phyloP scores from a whole-genome alignment of 2,113 vertebrate genomes.

The Petrocephalus zakoni region DNA sequence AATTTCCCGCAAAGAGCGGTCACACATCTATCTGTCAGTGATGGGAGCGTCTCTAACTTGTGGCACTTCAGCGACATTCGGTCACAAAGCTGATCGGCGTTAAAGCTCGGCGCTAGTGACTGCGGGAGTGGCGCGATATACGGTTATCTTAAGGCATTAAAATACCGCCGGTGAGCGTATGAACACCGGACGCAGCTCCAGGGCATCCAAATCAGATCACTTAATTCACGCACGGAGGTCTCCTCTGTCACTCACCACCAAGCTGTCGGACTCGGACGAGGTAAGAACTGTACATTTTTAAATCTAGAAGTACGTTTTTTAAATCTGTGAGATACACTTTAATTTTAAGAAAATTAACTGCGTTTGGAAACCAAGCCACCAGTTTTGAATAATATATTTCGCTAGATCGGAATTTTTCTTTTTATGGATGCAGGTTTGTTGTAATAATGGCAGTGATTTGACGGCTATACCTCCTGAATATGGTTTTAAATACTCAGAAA shows the following conservation, averaged over 20 bases:
- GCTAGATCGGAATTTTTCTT: not conserved
- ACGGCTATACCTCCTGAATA: not conserved
- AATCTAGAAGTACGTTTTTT: not conserved
- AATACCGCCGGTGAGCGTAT: not conserved
- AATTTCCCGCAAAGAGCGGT: not conserved
- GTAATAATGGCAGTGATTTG: not conserved
- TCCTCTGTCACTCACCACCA: constrained; percentile 15
- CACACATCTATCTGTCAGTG: not conserved
- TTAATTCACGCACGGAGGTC: not conserved
- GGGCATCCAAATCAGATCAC: not conserved
- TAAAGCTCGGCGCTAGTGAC: not conserved
- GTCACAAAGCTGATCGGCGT: not conserved
- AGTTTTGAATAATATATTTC: not conserved
- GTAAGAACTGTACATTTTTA: constrained; percentile 8
- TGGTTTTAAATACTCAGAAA: not conserved
- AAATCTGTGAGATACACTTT: not conserved
- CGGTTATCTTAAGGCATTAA: not conserved
- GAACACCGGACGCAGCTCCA: constrained; percentile 3
- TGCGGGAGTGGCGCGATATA: not conserved
- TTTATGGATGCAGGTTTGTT: not conserved
- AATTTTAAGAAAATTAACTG: not conserved
- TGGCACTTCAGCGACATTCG: not conserved
- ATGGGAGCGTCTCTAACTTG: not conserved
- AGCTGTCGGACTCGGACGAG: constrained; percentile 24
- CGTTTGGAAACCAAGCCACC: not conserved